Evolutionary conservation across 2,797 vertebrate species (phyloP).

Genomic region (Crocidura indochinensis): DNA sequence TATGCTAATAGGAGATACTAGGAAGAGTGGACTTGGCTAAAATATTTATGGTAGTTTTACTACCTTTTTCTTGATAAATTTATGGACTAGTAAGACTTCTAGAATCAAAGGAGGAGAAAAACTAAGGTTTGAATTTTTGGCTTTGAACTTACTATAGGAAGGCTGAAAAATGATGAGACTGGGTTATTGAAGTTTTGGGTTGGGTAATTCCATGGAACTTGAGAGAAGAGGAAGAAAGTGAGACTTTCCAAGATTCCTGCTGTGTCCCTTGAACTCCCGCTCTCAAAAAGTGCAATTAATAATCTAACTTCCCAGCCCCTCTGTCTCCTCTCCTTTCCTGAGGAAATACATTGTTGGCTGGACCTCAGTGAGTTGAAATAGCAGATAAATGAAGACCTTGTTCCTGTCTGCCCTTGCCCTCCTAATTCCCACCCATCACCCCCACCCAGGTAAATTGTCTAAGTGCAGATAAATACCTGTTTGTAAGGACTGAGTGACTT

Average conservation of each 20-base stretch:
- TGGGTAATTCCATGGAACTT: slow-evolving; percentile 60
- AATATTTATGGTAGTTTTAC: slow-evolving; percentile 49
- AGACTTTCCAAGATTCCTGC: slow-evolving; percentile 68
- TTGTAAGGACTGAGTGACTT: slow-evolving; percentile 49
- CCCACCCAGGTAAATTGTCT: slow-evolving; percentile 50
- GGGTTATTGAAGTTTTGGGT: slow-evolving; percentile 24
- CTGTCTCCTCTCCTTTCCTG: slow-evolving; percentile 76
- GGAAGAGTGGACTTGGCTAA: slow-evolving; percentile 7
- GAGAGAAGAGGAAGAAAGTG: slow-evolving; percentile 62
- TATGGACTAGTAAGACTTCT: slow-evolving; percentile 49
- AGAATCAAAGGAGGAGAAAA: slow-evolving; percentile 41
- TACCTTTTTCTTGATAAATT: background rate
- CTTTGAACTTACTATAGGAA: slow-evolving; percentile 7
- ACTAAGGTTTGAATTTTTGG: background rate
- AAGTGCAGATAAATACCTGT: slow-evolving; percentile 56
- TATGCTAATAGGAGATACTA: background rate
- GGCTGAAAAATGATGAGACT: slow-evolving; percentile 43
- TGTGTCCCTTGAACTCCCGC: slow-evolving; percentile 55
- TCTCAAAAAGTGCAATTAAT: slow-evolving; percentile 70
- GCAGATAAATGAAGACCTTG: slow-evolving; percentile 73
- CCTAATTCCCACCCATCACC: too few species aligned
- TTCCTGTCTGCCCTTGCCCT: background rate
- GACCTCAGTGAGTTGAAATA: slow-evolving; percentile 55
- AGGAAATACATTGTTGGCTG: slow-evolving; percentile 72
- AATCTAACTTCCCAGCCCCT: slow-evolving; percentile 43